Base-by-base conservation (phyloP, 2,113 vertebrate genomes). In the Siniperca chuatsi region DNA sequence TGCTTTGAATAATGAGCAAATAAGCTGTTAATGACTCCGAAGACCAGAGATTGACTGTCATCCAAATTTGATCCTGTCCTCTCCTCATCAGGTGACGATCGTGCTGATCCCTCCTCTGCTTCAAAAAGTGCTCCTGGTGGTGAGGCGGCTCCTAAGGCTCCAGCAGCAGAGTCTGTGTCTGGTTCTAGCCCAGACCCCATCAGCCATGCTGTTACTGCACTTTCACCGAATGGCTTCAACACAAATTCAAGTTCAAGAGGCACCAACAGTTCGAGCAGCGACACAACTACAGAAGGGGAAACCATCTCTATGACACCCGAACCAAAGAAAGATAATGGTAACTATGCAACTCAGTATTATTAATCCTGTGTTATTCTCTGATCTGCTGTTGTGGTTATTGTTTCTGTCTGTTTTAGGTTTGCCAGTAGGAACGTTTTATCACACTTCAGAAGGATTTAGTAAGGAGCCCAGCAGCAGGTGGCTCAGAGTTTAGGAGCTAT, bases 401-500 rank as follows among this genome's bases (percentile, higher is more conserved):
- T 87, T 74, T 75, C 58, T 18, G 16, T 73, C 33, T 65, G 20
- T 69, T 23, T 80, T 46, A 81, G 44, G 35, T 62, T 84, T 75
- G 52, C 52, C 72, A 65, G 33, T 2, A 10, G 50, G 8, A 71
- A 83, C 29, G 60, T 76, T 76, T 80, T 78, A 73, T 68, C 58
- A 15, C 40, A 71, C 33, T 72, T 77, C 46, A 82, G 69, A 78
- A 52, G 66, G 81, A 54, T 61, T 83, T 52, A 64, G 25, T 20
- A 69, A 76, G 81, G 82, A 79, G 68, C 73, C 54, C 23, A 20
- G 48, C 62, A 72, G 78, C 82, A 81, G 66, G 79, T 79, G 82
- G 74, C 54, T 84, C 23, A 72, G 79, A 66, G 61, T 81, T 82
- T 48, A 70, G 62, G 25, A 78, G 84, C 84, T 92, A 92, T 90